A percentile compares a stretch with the other conserved stretches of the same genome.
phyloP scores from a whole-genome alignment of 2,888 invertebrate species.

The Buathra laborator region DNA sequence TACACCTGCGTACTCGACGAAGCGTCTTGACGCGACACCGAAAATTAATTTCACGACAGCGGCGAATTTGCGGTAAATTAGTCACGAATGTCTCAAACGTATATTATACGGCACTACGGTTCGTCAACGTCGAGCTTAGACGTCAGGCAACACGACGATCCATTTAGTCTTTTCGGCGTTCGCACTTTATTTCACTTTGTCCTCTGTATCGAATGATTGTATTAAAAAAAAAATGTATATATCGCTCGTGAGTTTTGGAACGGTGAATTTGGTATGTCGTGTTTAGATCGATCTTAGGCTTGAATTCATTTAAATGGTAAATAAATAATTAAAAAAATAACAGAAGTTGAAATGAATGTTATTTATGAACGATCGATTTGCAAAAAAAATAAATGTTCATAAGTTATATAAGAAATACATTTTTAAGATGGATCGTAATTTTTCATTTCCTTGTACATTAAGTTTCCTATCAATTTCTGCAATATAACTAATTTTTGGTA shows the following conservation, averaged over 20 bases:
- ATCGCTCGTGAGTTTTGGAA: neutral
- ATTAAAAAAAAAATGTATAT: neutral
- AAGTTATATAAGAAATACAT: too few relatives aligned
- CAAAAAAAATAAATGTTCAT: too few relatives aligned
- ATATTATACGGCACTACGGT: conserved; percentile 16
- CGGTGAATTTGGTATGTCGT: neutral
- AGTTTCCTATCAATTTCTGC: too few relatives aligned
- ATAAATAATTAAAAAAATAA: neutral
- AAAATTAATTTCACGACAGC: conserved; percentile 15
- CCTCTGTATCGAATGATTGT: neutral
- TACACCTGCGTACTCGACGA: neutral
- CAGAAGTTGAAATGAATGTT: too few relatives aligned
- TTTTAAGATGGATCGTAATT: too few relatives aligned
- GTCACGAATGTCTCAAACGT: neutral
- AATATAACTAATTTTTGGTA: too few relatives aligned
- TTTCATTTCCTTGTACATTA: too few relatives aligned
- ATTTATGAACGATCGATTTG: too few relatives aligned
- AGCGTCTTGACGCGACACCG: neutral
- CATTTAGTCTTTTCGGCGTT: conserved; percentile 19
- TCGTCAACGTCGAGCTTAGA: conserved; percentile 3
- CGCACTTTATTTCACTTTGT: conserved; percentile 7
- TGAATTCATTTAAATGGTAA: neutral
- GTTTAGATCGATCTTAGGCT: neutral
- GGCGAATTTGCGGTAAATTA: conserved; percentile 5
- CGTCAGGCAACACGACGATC: conserved; percentile 47